Evolutionary conservation across 1,140 invertebrate genomes (phyloP), one percentile per base, ranked within the genome.

Genomic region (Drosophila bifasciata): DNA sequence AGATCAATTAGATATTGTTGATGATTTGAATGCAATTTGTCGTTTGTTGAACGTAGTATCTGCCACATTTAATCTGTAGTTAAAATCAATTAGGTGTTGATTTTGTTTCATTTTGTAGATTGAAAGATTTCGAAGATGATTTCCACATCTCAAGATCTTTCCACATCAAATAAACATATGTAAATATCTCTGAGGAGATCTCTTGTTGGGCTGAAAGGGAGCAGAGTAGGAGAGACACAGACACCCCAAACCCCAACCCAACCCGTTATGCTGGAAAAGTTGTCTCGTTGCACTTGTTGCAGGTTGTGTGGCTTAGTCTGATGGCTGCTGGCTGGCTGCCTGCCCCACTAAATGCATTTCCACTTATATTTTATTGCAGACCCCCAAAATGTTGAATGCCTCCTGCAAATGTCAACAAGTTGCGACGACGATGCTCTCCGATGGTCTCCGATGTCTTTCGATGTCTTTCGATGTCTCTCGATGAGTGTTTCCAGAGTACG

Each of bases 341-440:
- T 83, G 73, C 62, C 78, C 78, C 78, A 83, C 78, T 60, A 81
- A 81, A 61, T 74, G 62, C 74, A 81, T 86, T 86, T 86, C 75
- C 74, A 78, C 73, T 81, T 88, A 76, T 88, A 75, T 84, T 76
- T 88, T 86, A 88, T 86, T 81, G 74, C 60, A 75, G 49, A 36
- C 32, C 32, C 23, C 45, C 60, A 67, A 57, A 81, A 41, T 63
- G 70, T 36, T 36, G 32, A 36, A 36, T 36, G 32, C 32, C 83
- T 86, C 32, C 83, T 86, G 83, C 81, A 86, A 86, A 86, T 86
- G 81, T 86, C 81, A 86, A 88, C 83, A 88, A 86, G 83, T 86
- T 80, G 63, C 60, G 51, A 44, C 36, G 49, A 23, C 23, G 53
- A 53, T 11, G 32, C 3, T 36, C 9, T 11, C 32, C 32, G 32